Percentiles rank a stretch among this genome's conserved stretches.
These are phyloP conservation scores for Archaeoteleia sp. DNA, from an alignment of 2,888 invertebrate genomes.

Conservation along the genomic window DNA sequence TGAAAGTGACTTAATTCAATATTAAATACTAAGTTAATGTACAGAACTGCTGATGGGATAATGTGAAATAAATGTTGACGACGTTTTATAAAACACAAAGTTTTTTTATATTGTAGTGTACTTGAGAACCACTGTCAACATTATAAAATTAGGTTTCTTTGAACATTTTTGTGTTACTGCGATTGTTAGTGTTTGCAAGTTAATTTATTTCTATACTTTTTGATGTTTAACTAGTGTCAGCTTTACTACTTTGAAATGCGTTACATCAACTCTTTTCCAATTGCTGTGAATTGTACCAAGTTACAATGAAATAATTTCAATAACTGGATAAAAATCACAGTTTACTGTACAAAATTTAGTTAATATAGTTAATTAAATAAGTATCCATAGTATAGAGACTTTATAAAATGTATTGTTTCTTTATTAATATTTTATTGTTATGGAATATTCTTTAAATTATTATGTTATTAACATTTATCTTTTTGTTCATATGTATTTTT, in stretches of 20 bases:
- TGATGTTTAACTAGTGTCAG: constrained; percentile 3
- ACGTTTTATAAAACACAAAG: constrained; percentile 4
- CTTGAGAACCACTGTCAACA: not conserved
- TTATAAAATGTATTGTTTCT: too few relatives aligned
- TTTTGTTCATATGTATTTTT: too few relatives aligned
- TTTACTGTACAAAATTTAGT: too few relatives aligned
- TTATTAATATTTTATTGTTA: too few relatives aligned
- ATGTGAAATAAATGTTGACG: constrained; percentile 6
- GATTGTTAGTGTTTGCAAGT: constrained; percentile 29
- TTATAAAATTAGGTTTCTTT: not conserved
- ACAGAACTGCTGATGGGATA: constrained; percentile 5
- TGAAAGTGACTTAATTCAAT: constrained; percentile 48
- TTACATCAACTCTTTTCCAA: too few relatives aligned
- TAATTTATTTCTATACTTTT: constrained; percentile 41
- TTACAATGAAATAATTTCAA: too few relatives aligned
- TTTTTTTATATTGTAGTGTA: constrained; percentile 4
- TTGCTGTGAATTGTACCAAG: too few relatives aligned
- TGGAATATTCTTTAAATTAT: too few relatives aligned
- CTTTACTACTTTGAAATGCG: constrained; percentile 1
- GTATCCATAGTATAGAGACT: too few relatives aligned
- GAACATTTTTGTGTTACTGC: constrained; percentile 2
- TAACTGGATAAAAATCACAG: too few relatives aligned
- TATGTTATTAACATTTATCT: too few relatives aligned
- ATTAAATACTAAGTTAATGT: constrained; percentile 32
- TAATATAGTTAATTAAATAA: too few relatives aligned